Conservation (phyloP, 2,888 invertebrate genomes). For the Microctonus brassicae region DNA sequence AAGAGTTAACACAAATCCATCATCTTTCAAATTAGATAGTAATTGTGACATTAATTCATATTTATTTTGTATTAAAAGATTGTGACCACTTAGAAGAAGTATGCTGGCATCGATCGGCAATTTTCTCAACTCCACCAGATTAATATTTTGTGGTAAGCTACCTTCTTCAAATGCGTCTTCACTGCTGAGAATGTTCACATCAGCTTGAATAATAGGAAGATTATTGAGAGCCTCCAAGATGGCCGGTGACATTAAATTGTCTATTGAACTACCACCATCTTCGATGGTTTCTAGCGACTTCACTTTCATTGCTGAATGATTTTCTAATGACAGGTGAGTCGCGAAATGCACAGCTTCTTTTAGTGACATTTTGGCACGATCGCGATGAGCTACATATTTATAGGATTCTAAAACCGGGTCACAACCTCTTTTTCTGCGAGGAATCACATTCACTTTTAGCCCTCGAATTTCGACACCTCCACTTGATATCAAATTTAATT, state of each 20-base stretch:
- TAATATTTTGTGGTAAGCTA: conserved; percentile 71
- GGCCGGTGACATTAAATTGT: conserved; percentile 70
- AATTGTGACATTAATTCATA: conserved; percentile 38
- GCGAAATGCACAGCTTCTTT: conserved; percentile 60
- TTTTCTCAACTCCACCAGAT: conserved; percentile 75
- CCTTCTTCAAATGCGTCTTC: conserved; percentile 69
- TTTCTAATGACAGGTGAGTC: conserved; percentile 73
- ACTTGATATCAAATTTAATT: conserved; percentile 68
- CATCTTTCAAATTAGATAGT: conserved; percentile 38
- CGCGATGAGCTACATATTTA: conserved; percentile 72
- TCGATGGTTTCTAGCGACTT: conserved; percentile 64
- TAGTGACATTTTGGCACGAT: conserved; percentile 53
- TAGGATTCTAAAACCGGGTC: conserved; percentile 73
- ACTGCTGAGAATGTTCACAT: conserved; percentile 72
- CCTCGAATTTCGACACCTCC: conserved; percentile 76
- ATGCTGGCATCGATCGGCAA: conserved; percentile 72
- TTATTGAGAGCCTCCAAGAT: conserved; percentile 77
- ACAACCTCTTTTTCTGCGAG: conserved; percentile 70
- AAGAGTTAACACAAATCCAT: conserved; percentile 58
- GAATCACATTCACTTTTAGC: conserved; percentile 73
- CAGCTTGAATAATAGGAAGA: conserved; percentile 79
- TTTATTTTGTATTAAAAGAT: conserved; percentile 68
- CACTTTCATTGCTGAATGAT: conserved; percentile 62
- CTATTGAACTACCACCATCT: conserved; percentile 51
- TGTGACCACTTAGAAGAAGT: conserved; percentile 72